phyloP scores from a whole-genome alignment of 2,888 invertebrate genomes.

The Dermolepida albohirtum region DNA sequence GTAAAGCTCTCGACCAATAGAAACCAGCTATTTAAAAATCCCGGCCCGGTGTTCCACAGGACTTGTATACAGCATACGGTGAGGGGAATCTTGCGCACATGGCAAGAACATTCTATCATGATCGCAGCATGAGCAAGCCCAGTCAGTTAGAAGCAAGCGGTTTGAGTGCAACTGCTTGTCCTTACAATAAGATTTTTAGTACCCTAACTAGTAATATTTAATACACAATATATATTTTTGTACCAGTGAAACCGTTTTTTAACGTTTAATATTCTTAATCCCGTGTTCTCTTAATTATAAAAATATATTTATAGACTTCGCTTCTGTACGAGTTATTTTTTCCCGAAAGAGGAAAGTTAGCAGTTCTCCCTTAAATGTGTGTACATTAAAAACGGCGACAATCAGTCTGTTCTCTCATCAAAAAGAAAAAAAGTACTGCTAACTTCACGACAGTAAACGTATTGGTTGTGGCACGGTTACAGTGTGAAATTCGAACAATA shows the following conservation, averaged over 20 bases:
- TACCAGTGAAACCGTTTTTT: conserved; percentile 55
- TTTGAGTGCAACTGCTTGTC: conserved; percentile 60
- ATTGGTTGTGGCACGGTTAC: neutral
- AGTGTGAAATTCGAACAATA: conserved; percentile 7
- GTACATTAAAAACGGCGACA: conserved; percentile 50
- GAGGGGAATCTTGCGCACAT: conserved; percentile 63
- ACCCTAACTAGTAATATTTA: conserved; percentile 50
- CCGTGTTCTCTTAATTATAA: conserved; percentile 49
- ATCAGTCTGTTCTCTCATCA: conserved; percentile 54
- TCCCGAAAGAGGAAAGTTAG: neutral
- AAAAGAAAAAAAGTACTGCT: neutral
- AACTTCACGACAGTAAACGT: neutral
- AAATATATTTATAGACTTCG: neutral
- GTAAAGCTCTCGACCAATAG: conserved; percentile 50
- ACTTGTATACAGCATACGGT: conserved; percentile 54
- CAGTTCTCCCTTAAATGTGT: neutral
- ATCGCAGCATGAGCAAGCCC: conserved; percentile 57
- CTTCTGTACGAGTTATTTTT: conserved; percentile 12
- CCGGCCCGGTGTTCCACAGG: conserved; percentile 58
- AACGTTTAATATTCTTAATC: conserved; percentile 29
- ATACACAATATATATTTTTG: conserved; percentile 61
- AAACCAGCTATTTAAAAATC: conserved; percentile 52
- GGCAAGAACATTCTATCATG: conserved; percentile 54
- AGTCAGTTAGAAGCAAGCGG: conserved; percentile 65
- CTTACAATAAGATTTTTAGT: conserved; percentile 56